Conservation (phyloP, 2,888 invertebrate genomes). For the Meghimatium bilineatum region DNA sequence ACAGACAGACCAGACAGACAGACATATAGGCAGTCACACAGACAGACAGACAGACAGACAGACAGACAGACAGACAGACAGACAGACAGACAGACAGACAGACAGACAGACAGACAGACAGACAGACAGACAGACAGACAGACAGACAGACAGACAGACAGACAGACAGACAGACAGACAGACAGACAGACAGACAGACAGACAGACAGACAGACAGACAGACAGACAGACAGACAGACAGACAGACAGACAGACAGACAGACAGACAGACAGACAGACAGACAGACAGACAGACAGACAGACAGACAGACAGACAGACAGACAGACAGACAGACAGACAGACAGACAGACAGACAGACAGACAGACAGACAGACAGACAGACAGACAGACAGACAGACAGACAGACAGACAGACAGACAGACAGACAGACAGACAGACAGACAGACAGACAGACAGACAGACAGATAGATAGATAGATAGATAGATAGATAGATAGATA, state of each 20-base stretch:
- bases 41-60: slow-evolving; percentile 1
- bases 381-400: slow-evolving; percentile 20
- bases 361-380: slow-evolving; percentile 24
- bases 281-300: slow-evolving; percentile 23
- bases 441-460: background rate
- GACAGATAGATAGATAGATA: too few species aligned
- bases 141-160: slow-evolving; percentile 26
- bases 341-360: slow-evolving; percentile 7
- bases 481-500: too few species aligned
- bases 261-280: slow-evolving; percentile 20
- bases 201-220: slow-evolving; percentile 29
- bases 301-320: slow-evolving; percentile 25
- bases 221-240: slow-evolving; percentile 28
- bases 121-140: slow-evolving; percentile 36
- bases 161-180: slow-evolving; percentile 34
- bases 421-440: slow-evolving; percentile 23
- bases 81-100: slow-evolving; percentile 15
- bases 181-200: slow-evolving; percentile 33
- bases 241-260: slow-evolving; percentile 17
- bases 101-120: slow-evolving; percentile 27
- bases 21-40: too few species aligned
- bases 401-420: slow-evolving; percentile 26
- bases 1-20: too few species aligned
- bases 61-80: background rate
- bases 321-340: slow-evolving; percentile 15